Conservation (phyloP, 2,797 vertebrate species). For the Macropodus opercularis region DNA sequence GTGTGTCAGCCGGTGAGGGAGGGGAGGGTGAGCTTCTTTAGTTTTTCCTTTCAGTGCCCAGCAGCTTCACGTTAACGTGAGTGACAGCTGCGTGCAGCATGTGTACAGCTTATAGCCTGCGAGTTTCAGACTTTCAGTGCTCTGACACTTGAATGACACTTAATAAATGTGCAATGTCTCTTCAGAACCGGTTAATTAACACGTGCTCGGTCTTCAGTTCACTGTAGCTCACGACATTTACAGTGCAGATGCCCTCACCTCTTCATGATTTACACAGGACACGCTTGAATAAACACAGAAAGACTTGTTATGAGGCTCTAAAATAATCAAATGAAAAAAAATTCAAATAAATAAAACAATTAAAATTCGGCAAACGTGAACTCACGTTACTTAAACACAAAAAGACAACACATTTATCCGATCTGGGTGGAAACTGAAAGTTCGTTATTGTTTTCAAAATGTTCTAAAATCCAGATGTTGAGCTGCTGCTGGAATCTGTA, state of each 20-base stretch:
- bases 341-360: too few species aligned
- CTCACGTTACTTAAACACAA: too few species aligned
- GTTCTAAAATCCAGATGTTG: too few species aligned
- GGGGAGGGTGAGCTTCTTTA: neutral
- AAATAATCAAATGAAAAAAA: too few species aligned
- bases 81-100: slow-evolving; percentile 39
- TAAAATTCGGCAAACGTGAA: too few species aligned
- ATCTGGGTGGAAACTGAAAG: too few species aligned
- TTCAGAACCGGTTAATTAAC: slow-evolving; percentile 34
- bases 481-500: too few species aligned
- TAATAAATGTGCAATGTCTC: slow-evolving; percentile 32
- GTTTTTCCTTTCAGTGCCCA: slow-evolving; percentile 9
- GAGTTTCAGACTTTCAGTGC: slow-evolving; percentile 24
- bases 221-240: neutral
- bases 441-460: too few species aligned
- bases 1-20: too few species aligned
- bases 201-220: neutral
- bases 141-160: slow-evolving; percentile 41
- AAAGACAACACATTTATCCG: too few species aligned
- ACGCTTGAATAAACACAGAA: neutral
- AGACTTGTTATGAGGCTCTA: neutral
- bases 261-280: slow-evolving; percentile 1
- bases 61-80: slow-evolving; percentile 32
- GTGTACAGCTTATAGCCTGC: slow-evolving; percentile 28
- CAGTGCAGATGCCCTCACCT: neutral